Conservation (phyloP, 1,140 invertebrate genomes). For the Liolophura sinensis region DNA sequence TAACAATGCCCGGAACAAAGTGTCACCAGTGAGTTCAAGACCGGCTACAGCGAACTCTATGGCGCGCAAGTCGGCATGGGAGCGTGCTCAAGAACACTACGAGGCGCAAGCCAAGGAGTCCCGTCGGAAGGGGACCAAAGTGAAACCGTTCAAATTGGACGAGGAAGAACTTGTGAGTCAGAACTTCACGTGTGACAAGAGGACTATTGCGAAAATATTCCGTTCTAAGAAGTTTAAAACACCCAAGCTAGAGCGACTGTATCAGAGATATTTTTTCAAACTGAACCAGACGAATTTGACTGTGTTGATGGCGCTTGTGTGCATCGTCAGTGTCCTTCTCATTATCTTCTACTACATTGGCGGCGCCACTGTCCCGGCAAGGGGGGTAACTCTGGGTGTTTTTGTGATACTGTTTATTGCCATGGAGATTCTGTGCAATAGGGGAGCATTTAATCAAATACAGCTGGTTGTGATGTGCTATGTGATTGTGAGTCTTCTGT, state of each 20-base stretch:
- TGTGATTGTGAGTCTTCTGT: slow-evolving; percentile 73
- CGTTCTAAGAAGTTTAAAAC: slow-evolving; percentile 44
- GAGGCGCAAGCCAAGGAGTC: slow-evolving; percentile 23
- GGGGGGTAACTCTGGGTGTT: slow-evolving; percentile 48
- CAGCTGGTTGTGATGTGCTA: slow-evolving; percentile 82
- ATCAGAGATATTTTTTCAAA: slow-evolving; percentile 89
- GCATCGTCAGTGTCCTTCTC: slow-evolving; percentile 70
- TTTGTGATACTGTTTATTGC: slow-evolving; percentile 63
- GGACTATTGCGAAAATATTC: slow-evolving; percentile 29
- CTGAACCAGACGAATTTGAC: slow-evolving; percentile 91
- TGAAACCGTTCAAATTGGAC: slow-evolving; percentile 16
- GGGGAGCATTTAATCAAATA: slow-evolving; percentile 84
- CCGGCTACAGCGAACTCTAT: slow-evolving; percentile 14
- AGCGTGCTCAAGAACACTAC: slow-evolving; percentile 37
- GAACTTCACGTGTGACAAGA: slow-evolving; percentile 1
- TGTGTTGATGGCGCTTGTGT: slow-evolving; percentile 76
- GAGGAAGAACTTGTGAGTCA: slow-evolving; percentile 3
- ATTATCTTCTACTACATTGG: slow-evolving; percentile 56
- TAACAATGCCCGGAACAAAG: neutral
- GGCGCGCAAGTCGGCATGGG: slow-evolving; percentile 47
- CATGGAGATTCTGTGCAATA: slow-evolving; percentile 74
- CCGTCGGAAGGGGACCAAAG: slow-evolving; percentile 17
- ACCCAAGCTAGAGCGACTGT: slow-evolving; percentile 74
- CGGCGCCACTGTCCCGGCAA: slow-evolving; percentile 37
- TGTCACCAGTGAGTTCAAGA: slow-evolving; percentile 21